Percentiles rank a stretch among this genome's conserved stretches.
Evolutionary conservation across 2,797 vertebrate genomes (phyloP).

Genomic region (Artibeus lituratus): DNA sequence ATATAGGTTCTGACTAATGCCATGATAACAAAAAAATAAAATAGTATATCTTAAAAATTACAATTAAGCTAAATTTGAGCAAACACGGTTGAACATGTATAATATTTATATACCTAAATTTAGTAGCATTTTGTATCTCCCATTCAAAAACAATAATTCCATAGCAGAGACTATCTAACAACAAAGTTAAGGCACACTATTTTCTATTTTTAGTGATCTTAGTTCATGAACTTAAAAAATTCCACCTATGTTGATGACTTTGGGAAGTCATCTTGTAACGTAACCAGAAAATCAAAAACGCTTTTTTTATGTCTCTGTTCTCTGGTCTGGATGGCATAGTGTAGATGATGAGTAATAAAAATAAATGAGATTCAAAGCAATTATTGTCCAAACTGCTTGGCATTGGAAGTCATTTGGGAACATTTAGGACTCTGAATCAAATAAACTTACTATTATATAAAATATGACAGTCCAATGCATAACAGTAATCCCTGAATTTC

Average conservation of each 20-base stretch:
- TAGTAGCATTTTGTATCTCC: not conserved
- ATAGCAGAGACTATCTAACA: not conserved
- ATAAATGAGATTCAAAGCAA: not conserved
- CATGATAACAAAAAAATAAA: not conserved
- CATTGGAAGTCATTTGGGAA: not conserved
- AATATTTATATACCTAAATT: not conserved
- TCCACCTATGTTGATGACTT: not conserved
- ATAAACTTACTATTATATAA: not conserved
- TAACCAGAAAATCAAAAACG: slow-evolving; percentile 9
- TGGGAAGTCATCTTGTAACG: not conserved
- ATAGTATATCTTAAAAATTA: not conserved
- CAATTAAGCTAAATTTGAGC: not conserved
- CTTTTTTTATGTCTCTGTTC: not conserved
- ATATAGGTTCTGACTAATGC: rapidly evolving
- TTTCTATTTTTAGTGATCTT: not conserved
- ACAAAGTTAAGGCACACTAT: not conserved
- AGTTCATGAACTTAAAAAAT: not conserved
- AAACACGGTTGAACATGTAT: not conserved
- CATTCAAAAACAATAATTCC: not conserved
- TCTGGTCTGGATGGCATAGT: not conserved
- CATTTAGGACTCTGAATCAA: not conserved
- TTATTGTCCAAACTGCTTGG: not conserved
- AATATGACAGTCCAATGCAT: not conserved
- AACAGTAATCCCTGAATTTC: not conserved
- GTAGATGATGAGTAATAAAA: not conserved